Conservation (phyloP, 2,888 invertebrate genomes). For the Ochropacha duplaris region DNA sequence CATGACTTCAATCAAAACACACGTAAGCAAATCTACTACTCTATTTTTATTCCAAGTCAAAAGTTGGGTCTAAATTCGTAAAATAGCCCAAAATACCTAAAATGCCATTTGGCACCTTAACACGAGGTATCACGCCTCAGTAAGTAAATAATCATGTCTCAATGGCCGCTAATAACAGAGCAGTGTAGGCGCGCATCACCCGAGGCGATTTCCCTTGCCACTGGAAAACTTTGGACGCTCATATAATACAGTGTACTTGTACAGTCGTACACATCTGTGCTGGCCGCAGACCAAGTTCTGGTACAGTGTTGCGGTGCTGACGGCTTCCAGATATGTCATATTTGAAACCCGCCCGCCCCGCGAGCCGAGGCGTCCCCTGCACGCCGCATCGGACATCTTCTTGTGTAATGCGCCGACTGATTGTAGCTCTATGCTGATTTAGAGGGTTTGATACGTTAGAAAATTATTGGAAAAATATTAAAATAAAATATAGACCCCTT, state of each 20-base stretch:
- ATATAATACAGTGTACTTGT: conserved; percentile 26
- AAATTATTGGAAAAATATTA: not conserved
- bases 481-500: too few relatives aligned
- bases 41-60: too few relatives aligned
- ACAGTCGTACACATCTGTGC: conserved; percentile 61
- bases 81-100: conserved; percentile 29
- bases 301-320: conserved; percentile 71
- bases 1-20: too few relatives aligned
- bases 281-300: conserved; percentile 78
- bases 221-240: conserved; percentile 60
- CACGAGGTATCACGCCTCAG: conserved; percentile 42
- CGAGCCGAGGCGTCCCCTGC: conserved; percentile 29
- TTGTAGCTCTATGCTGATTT: conserved; percentile 44
- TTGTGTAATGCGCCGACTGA: conserved; percentile 61
- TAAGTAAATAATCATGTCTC: conserved; percentile 80
- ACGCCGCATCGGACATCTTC: conserved; percentile 63
- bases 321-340: conserved; percentile 79
- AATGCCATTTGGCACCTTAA: conserved; percentile 51
- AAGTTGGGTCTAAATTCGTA: too few relatives aligned
- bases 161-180: conserved; percentile 69
- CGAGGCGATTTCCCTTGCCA: conserved; percentile 60
- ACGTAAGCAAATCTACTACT: too few relatives aligned
- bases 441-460: conserved; percentile 36
- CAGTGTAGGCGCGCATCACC: conserved; percentile 64
- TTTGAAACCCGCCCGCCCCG: conserved; percentile 51